These are phyloP conservation scores for Drosophila baimaii DNA, from an alignment of 1,140 invertebrate genomes.

Conservation along the genomic window DNA sequence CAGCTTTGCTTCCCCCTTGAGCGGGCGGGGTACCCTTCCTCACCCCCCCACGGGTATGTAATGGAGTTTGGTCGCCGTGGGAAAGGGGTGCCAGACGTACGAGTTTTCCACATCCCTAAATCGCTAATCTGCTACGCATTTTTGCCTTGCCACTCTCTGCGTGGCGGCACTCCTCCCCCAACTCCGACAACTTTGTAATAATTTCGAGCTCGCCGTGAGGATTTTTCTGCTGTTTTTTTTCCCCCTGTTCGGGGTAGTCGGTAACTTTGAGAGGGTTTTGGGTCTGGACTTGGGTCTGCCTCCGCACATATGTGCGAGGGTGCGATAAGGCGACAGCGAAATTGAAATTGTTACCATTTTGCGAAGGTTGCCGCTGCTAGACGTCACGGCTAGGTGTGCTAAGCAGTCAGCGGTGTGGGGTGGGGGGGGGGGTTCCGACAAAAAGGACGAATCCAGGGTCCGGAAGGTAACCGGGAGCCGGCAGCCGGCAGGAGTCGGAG, in stretches of 20 bases:
- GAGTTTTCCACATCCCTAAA: conserved; percentile 83
- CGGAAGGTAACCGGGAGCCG: background rate
- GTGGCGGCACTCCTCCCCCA: background rate
- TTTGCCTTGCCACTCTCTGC: conserved; percentile 61
- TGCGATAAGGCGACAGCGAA: conserved; percentile 80
- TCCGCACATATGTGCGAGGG: conserved; percentile 72
- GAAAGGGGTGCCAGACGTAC: conserved; percentile 64
- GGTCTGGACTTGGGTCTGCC: conserved; percentile 29
- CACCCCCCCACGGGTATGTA: conserved; percentile 2
- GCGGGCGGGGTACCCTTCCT: conserved; percentile 54
- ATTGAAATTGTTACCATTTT: conserved; percentile 82
- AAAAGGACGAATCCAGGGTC: conserved; percentile 31
- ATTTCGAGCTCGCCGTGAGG: conserved; percentile 50
- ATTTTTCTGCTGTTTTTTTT: conserved; percentile 49
- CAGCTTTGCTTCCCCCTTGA: conserved; percentile 50
- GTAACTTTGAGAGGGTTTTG: conserved; percentile 67
- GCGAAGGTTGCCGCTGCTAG: conserved; percentile 77
- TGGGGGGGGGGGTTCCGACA: too few species aligned
- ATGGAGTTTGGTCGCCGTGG: background rate
- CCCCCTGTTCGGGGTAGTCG: conserved; percentile 73
- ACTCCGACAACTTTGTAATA: conserved; percentile 55
- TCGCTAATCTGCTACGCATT: conserved; percentile 83
- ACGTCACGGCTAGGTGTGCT: conserved; percentile 63
- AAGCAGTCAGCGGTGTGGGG: conserved; percentile 27
- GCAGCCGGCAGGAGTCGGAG: conserved; percentile 30